A percentile compares a stretch with the other conserved stretches of the same genome.
These are phyloP conservation scores for Catharus bicknelli DNA, from an alignment of 2,113 vertebrate species.

Conservation along the genomic window DNA sequence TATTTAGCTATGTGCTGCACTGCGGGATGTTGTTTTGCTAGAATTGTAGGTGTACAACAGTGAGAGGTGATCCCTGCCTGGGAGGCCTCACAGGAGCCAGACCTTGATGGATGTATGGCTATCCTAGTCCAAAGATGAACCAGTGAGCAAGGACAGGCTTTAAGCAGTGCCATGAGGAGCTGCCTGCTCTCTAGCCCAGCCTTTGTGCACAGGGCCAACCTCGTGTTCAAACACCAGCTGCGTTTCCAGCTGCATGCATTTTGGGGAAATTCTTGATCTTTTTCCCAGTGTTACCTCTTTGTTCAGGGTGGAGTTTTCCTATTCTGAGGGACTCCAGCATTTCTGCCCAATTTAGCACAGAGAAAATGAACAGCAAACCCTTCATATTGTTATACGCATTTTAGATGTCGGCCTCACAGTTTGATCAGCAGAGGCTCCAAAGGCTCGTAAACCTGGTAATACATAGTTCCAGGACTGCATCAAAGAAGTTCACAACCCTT, in stretches of 20 bases:
- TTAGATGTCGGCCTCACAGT: slow-evolving; percentile 63
- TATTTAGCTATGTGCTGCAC: fast-evolving
- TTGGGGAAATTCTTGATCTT: slow-evolving; percentile 42
- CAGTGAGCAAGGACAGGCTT: background rate
- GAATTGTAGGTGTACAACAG: background rate
- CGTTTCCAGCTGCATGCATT: slow-evolving; percentile 24
- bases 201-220: background rate
- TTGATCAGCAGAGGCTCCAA: slow-evolving; percentile 63
- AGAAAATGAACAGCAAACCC: slow-evolving; percentile 60
- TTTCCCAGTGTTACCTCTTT: slow-evolving; percentile 47
- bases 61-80: background rate
- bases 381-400: slow-evolving; percentile 62
- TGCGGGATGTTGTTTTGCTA: background rate
- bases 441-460: slow-evolving; percentile 69
- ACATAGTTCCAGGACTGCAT: slow-evolving; percentile 68
- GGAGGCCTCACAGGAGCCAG: background rate
- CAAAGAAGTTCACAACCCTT: slow-evolving; percentile 71
- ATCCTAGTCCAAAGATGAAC: background rate
- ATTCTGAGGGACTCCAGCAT: slow-evolving; percentile 7
- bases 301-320: slow-evolving; percentile 40
- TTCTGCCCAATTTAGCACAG: slow-evolving; percentile 39
- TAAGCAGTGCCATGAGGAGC: background rate
- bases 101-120: background rate
- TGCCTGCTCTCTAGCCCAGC: background rate
- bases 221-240: background rate